Percentiles rank a stretch among this genome's conserved stretches.
These are phyloP conservation scores for Passer domesticus DNA, from an alignment of 2,113 vertebrate genomes.

Conservation along the genomic window DNA sequence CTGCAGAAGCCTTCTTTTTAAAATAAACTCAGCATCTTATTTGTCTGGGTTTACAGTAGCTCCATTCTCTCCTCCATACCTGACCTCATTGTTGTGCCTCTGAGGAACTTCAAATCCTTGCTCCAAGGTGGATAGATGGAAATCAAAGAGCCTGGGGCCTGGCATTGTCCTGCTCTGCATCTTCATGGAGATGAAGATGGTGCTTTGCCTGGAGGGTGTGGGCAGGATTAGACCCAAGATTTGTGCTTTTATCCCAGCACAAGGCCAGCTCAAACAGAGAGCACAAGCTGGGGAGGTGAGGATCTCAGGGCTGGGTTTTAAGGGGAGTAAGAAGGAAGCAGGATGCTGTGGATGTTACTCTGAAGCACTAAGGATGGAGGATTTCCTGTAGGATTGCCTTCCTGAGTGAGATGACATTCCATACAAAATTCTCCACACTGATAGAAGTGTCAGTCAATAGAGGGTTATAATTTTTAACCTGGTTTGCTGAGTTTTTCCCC, in stretches of 20 bases:
- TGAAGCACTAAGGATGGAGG: neutral
- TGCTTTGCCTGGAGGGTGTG: neutral
- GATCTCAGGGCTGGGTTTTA: neutral
- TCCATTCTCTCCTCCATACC: neutral
- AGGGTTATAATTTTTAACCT: neutral
- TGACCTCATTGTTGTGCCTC: neutral
- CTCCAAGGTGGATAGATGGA: neutral
- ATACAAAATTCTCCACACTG: neutral
- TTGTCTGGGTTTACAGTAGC: neutral
- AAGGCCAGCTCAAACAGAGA: neutral
- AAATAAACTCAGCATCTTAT: neutral
- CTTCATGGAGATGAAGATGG: neutral
- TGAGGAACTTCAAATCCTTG: neutral
- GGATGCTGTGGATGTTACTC: neutral
- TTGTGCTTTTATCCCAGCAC: neutral
- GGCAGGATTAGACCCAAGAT: neutral
- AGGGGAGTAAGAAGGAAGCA: neutral
- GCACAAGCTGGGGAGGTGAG: neutral
- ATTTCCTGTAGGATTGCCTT: conserved; percentile 17
- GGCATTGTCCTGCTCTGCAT: neutral
- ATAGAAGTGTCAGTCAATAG: neutral
- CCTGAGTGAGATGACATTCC: neutral
- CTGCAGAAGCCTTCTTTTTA: neutral
- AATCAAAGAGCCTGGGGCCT: neutral
- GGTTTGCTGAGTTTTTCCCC: neutral